Base-by-base conservation (phyloP, 1,140 invertebrate species). In the Sogatella furcifera region DNA sequence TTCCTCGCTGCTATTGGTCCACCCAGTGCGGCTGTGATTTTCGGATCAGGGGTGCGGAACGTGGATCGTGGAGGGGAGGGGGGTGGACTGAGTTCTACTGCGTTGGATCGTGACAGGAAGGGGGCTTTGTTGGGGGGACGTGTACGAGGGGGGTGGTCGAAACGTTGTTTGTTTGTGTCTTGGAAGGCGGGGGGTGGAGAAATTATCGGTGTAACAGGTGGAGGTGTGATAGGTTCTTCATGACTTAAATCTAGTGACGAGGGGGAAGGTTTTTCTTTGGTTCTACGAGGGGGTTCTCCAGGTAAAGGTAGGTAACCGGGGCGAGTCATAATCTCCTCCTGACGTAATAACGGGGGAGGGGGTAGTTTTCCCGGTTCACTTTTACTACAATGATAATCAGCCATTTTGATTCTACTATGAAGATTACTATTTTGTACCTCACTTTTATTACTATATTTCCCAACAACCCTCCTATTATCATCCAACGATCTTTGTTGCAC, bases 141-240 rank as follows among this genome's bases (percentile, higher is more conserved):
- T 1, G 67, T 57, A 5, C 44, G 42, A 21, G 31, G n/a, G 44
- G 46, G 38, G 19, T 57, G 19, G 41, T 42, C 59, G 52, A 61
- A 31, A 42, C 14, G 65, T 53, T 5, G 67, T 55, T 41, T 61
- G 65, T 55, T 68, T 73, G 46, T 57, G 44, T 81, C 79, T 65
- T 81, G 80, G 66, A 82, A 82, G 0, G 80, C 80, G 2, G 79
- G 80, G 1, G 80, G 80, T 11, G 80, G 80, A 22, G 80, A 82
- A 58, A 82, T 81, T 60, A 82, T 82, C 6, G 80, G 80, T 0
- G 80, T 81, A 17, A 78, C 68, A 14, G 77, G 76, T 6, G 80
- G 80, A 21, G 79, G 78, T 1, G 78, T 78, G 34, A 75, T 74
- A 0, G 76, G 73, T 49, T 78, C 73, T n/a, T 64, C 57, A 13